Base-by-base conservation (phyloP, 2,888 invertebrate genomes). In the Dryadula phaetusa region DNA sequence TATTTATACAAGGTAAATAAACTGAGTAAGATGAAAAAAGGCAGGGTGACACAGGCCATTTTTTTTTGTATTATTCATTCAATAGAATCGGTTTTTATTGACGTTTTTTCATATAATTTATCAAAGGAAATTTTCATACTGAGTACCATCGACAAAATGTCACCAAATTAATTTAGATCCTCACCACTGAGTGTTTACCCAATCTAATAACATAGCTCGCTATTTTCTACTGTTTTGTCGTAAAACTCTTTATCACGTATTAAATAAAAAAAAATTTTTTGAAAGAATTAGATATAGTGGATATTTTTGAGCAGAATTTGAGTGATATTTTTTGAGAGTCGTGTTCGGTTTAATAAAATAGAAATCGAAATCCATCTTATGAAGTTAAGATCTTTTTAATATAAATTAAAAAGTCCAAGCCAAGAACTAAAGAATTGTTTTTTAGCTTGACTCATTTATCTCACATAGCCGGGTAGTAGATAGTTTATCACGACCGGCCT, bases 121-220 rank as follows among this genome's bases (percentile, higher is more conserved):
- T 58, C n/a, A 58, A 42, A 40, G 25, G 42, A n/a, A 58, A 22
- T 42, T 58, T 58, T 58, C 37, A 34, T 32, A 22, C 47, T 22
- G n/a, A 22, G 58, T 42, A 25, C 42, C 25, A 42, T 42, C 42
- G 42, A 42, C 58, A 42, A 58, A 25, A 58, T 58, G 22, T 58
- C n/a, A 53, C 32, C 53, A 42, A 16, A 42, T 40, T 16, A 28
- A 42, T 20, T 25, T 28, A 42, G 12, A 42, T n/a, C 10, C 32
- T 25, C 3, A 32, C 18, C 53, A 53, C 53, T 12, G 37, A 37
- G 8, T 32, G 32, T 32, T 32, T 6, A 7, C 32, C 32, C 5
- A 32, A 37, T 37, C 37, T 37, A 12, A 37, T 12, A 37, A 37
- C 12, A 37, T 37, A 37, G 10, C 37, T 37, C 12, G 37, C 37